Evolutionary conservation across 1,140 invertebrate species (phyloP).

Genomic region (Lordiphosa collinella): DNA sequence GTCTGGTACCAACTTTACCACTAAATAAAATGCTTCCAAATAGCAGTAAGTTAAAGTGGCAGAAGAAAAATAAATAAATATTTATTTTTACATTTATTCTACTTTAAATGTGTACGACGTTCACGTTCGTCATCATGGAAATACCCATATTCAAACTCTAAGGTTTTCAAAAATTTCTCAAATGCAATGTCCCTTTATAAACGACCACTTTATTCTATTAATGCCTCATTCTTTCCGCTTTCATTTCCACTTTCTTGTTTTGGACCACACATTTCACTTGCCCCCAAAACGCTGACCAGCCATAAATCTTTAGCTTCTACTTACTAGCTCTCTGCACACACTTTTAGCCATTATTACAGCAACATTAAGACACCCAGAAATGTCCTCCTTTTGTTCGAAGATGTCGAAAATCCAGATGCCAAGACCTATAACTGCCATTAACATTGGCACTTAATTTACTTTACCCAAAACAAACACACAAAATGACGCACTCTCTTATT

Average conservation of each 20-base stretch:
- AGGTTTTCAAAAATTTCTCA: too few species aligned
- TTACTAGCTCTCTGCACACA: constrained; percentile 46
- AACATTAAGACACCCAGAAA: constrained; percentile 72
- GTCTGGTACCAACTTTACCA: too few species aligned
- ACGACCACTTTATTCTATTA: too few species aligned
- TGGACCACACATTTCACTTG: constrained; percentile 24
- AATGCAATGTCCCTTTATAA: too few species aligned
- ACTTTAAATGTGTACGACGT: too few species aligned
- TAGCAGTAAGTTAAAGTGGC: too few species aligned
- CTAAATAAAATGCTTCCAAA: too few species aligned
- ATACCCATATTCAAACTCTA: too few species aligned
- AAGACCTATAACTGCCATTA: constrained; percentile 69
- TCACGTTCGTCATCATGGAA: too few species aligned
- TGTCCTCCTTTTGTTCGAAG: constrained; percentile 53
- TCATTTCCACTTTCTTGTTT: background rate
- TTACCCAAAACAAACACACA: constrained; percentile 46
- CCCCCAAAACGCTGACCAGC: constrained; percentile 20
- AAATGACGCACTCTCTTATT: constrained; percentile 66
- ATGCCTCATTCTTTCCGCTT: too few species aligned
- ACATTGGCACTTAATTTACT: constrained; percentile 77
- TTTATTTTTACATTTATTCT: too few species aligned
- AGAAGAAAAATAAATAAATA: too few species aligned
- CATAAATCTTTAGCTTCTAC: constrained; percentile 70
- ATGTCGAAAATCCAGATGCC: constrained; percentile 66
- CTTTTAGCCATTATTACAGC: constrained; percentile 73